phyloP scores from a whole-genome alignment of 2,888 invertebrate species.

The Oxycera nigricornis region DNA sequence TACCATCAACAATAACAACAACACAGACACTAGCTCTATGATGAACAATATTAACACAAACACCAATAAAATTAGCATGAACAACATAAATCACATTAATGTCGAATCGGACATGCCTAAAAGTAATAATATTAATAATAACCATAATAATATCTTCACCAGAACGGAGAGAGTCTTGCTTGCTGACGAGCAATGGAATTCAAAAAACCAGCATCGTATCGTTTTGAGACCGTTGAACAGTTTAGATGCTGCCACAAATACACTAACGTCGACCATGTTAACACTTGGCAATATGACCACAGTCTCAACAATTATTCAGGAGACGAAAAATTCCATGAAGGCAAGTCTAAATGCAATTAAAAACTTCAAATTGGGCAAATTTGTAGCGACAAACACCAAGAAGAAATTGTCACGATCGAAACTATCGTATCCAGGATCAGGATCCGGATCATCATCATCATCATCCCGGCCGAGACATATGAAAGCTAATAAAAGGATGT shows the following conservation, averaged over 20 bases:
- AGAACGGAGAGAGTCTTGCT: too few relatives aligned
- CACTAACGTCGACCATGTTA: neutral
- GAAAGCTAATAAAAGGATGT: too few relatives aligned
- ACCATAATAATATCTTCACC: neutral
- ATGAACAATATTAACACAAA: constrained; percentile 33
- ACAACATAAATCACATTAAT: constrained; percentile 5
- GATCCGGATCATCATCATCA: neutral
- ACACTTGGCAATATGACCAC: neutral
- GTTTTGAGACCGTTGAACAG: neutral
- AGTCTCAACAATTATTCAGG: neutral
- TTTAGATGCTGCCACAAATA: constrained; percentile 40
- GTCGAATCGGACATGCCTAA: neutral
- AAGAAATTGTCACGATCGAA: neutral
- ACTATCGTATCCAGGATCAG: too few relatives aligned
- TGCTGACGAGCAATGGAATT: neutral
- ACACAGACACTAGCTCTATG: neutral
- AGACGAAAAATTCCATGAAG: constrained; percentile 6
- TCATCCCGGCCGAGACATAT: neutral
- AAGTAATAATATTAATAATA: neutral
- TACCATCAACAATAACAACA: constrained; percentile 26
- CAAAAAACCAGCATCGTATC: neutral
- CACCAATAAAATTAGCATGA: constrained; percentile 36
- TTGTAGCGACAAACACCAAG: neutral
- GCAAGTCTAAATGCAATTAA: constrained; percentile 5
- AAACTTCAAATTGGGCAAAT: neutral